Evolutionary conservation across 2,888 invertebrate species (phyloP), one percentile per base, ranked within the genome.

Genomic region (Zeuzera pyrina): DNA sequence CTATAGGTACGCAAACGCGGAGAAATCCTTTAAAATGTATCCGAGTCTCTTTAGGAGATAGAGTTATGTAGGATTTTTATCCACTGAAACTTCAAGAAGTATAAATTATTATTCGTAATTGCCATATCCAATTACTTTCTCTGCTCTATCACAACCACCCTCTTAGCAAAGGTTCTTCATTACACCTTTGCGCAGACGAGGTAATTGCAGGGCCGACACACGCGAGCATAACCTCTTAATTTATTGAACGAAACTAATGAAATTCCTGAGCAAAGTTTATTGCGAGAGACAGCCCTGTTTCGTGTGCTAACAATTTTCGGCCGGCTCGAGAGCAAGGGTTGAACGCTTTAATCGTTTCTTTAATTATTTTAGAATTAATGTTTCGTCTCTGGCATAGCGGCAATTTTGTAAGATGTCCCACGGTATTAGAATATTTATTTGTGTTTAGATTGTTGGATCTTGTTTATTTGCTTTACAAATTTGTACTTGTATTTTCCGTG

Each of bases 201-300:
- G 76, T 79, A 79, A 81, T 79, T 71, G 74, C 78, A 74, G 71
- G 79, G 79, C 64, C 77, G 78, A 79, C 79, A 81, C 78, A 81
- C 78, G 71, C 69, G 71, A 74, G 74, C 76, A 81, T 81, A 79
- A 81, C 79, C 78, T 77, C 78, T 79, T 83, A 81, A 83, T 81
- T 83, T 83, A 83, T 83, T 79, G 79, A 76, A 83, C 70, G 67
- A 78, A 83, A 79, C 78, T 83, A 83, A 81, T 83, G 81, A 83
- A 83, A 83, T 83, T 83, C 83, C 78, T 61, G 56, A 57, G 68
- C 69, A 65, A 71, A 81, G 64, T 81, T 83, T 81, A 83, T 77
- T 74, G 74, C 77, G 51, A 48, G 72, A 69, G 77, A 70, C 81
- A 76, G 58, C 78, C 79, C 74, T 78, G 70, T 71, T 70, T 67